Evolutionary conservation across 2,797 vertebrate genomes (phyloP).

Genomic region (Chanos chanos): DNA sequence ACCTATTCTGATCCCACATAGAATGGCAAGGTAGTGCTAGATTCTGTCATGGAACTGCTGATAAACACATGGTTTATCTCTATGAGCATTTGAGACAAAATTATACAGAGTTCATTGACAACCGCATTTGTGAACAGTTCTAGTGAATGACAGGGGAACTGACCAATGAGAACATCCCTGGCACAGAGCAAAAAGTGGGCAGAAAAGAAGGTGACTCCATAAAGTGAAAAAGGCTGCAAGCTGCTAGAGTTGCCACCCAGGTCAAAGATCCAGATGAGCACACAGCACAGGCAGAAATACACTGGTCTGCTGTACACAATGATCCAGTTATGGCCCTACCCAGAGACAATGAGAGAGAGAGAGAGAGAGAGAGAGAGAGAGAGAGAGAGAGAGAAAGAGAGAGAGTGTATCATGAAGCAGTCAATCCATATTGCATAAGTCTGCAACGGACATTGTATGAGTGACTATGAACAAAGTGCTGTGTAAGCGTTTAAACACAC

Average conservation of each 20-base stretch:
- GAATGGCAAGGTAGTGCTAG: too few relatives aligned
- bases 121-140: neutral
- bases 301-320: conserved; percentile 89
- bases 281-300: conserved; percentile 88
- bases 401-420: too few relatives aligned
- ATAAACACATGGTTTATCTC: too few relatives aligned
- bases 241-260: conserved; percentile 68
- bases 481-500: too few relatives aligned
- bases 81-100: too few relatives aligned
- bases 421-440: too few relatives aligned
- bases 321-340: conserved; percentile 90
- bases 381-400: too few relatives aligned
- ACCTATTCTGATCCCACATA: too few relatives aligned
- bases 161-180: conserved; percentile 83
- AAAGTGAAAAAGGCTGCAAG: conserved; percentile 79
- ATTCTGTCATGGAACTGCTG: too few relatives aligned
- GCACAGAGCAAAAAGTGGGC: conserved; percentile 80
- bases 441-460: neutral
- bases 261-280: conserved; percentile 86
- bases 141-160: conserved; percentile 35
- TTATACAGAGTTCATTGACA: neutral
- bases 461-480: neutral
- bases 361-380: too few relatives aligned
- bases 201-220: conserved; percentile 84
- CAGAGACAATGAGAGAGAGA: neutral